phyloP scores from a whole-genome alignment of 2,888 invertebrate species.

The Halictus ligatus region DNA sequence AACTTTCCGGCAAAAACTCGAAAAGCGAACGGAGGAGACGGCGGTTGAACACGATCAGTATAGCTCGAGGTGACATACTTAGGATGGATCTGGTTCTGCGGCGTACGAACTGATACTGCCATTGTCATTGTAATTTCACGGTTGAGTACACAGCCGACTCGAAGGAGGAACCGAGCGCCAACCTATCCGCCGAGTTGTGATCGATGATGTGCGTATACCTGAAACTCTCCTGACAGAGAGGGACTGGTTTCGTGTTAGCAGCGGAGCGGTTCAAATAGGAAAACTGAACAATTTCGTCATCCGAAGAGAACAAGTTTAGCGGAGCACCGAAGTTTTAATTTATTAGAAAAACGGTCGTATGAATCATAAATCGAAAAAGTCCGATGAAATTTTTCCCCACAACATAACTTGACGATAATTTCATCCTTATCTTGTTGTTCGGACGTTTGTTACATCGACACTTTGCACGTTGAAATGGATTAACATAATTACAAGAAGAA shows the following conservation, averaged over 20 bases:
- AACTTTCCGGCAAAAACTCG: constrained; percentile 24
- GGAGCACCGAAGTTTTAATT: not conserved
- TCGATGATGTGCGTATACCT: constrained; percentile 54
- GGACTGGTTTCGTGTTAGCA: constrained; percentile 8
- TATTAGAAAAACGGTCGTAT: too few relatives aligned
- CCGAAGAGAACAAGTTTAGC: not conserved
- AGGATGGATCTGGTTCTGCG: constrained; percentile 36
- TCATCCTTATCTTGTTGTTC: too few relatives aligned
- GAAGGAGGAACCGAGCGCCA: constrained; percentile 28
- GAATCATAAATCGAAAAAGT: not conserved
- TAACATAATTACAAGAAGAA: not conserved
- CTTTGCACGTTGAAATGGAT: too few relatives aligned
- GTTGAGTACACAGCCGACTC: constrained; percentile 43
- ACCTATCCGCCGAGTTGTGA: constrained; percentile 46
- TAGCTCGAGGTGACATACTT: constrained; percentile 25
- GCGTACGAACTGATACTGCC: constrained; percentile 43
- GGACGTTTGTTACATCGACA: too few relatives aligned
- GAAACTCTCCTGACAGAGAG: constrained; percentile 3
- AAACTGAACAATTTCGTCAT: not conserved
- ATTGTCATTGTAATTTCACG: constrained; percentile 68
- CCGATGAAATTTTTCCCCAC: not conserved
- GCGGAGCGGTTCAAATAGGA: not conserved
- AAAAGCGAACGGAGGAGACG: constrained; percentile 1
- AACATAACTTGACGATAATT: too few relatives aligned
- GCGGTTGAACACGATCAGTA: constrained; percentile 23